A percentile compares a stretch with the other conserved stretches of the same genome.
Conservation (phyloP, 2,797 vertebrate genomes). For the Lepilemur ruficaudatus region DNA sequence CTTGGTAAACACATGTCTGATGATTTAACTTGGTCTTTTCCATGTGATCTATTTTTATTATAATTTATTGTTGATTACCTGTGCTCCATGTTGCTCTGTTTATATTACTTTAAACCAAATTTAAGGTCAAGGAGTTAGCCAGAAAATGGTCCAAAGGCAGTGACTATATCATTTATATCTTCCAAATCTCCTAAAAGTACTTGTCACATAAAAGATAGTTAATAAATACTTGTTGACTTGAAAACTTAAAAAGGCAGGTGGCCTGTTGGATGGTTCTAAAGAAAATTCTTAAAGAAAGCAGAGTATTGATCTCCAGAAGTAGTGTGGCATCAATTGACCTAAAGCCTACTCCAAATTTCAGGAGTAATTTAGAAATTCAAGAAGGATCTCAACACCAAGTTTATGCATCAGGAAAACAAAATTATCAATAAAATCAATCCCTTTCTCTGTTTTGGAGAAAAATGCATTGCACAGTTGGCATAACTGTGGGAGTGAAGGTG, state of each 20-base stretch:
- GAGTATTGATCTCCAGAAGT: not conserved
- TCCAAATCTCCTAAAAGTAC: not conserved
- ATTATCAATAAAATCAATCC: not conserved
- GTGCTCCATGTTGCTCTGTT: not conserved
- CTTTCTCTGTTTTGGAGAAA: not conserved
- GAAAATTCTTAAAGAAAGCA: not conserved
- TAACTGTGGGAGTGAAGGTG: not conserved
- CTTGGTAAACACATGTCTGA: not conserved
- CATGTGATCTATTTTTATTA: not conserved
- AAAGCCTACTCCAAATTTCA: not conserved
- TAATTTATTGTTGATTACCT: constrained; percentile 6
- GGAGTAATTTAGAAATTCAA: not conserved
- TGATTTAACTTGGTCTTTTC: not conserved
- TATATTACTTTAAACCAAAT: constrained; percentile 8
- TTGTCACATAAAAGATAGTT: not conserved
- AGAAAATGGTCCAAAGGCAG: not conserved
- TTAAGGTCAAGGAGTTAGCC: not conserved
- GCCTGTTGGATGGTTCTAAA: not conserved
- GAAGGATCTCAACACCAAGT: not conserved
- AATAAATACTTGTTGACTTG: constrained; percentile 18
- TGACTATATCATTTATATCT: not conserved
- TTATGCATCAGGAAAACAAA: not conserved
- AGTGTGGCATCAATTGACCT: not conserved
- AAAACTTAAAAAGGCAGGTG: not conserved
- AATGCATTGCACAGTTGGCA: not conserved